phyloP scores from a whole-genome alignment of 2,888 invertebrate species.

The Papilio gigon region DNA sequence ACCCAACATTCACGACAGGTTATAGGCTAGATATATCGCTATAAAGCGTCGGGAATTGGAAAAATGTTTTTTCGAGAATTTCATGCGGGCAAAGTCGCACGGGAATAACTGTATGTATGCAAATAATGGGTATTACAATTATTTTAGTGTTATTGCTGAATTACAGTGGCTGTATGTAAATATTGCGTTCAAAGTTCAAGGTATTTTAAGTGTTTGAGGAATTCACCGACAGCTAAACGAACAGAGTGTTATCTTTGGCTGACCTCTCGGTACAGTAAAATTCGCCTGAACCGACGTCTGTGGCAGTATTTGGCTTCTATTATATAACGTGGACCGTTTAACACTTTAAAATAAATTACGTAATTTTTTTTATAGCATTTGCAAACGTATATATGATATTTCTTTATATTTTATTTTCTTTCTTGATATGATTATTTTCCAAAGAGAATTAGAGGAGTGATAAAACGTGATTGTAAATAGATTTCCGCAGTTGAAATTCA shows the following conservation, averaged over 20 bases:
- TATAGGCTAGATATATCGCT: too few relatives aligned
- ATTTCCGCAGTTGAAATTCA: background rate
- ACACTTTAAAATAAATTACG: background rate
- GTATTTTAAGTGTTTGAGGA: background rate
- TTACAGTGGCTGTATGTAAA: background rate
- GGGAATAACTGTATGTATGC: too few relatives aligned
- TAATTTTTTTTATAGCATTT: background rate
- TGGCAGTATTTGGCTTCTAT: background rate
- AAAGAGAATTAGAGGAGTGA: background rate
- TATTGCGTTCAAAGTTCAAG: background rate
- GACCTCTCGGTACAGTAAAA: background rate
- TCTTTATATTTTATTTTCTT: too few relatives aligned
- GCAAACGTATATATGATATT: too few relatives aligned
- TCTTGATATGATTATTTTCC: background rate
- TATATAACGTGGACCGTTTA: slow-evolving; percentile 9
- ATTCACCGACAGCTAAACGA: background rate
- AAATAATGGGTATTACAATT: too few relatives aligned
- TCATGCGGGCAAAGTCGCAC: too few relatives aligned
- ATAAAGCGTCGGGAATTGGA: too few relatives aligned
- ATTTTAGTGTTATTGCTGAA: background rate
- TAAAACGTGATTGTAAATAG: background rate
- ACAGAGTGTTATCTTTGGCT: slow-evolving; percentile 1
- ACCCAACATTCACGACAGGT: too few relatives aligned
- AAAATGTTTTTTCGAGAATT: too few relatives aligned
- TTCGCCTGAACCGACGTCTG: background rate